phyloP scores from a whole-genome alignment of 2,888 invertebrate genomes.

The Cryptus viduatorius region DNA sequence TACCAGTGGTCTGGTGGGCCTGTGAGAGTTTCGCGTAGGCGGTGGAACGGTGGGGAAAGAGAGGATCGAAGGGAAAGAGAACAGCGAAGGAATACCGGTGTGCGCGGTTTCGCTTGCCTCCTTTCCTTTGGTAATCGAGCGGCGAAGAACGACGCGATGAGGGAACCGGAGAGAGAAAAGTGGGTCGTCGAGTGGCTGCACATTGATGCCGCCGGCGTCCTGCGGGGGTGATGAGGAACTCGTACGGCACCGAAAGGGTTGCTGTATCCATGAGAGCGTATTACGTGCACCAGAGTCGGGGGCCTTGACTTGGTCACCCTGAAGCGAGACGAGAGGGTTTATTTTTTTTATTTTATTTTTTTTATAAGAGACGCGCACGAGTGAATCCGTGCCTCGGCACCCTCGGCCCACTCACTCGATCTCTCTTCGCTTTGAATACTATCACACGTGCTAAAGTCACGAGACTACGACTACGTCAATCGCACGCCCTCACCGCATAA shows the following conservation, averaged over 20 bases:
- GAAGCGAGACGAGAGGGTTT: conserved; percentile 70
- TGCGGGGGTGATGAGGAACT: conserved; percentile 40
- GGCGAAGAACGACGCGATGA: conserved; percentile 48
- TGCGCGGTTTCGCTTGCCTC: conserved; percentile 49
- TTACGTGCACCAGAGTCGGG: conserved; percentile 51
- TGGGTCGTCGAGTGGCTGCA: conserved; percentile 69
- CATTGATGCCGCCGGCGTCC: conserved; percentile 59
- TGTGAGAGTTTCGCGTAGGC: conserved; percentile 24
- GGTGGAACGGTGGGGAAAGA: conserved; percentile 4
- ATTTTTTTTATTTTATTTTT: not conserved
- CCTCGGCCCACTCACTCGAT: conserved; percentile 15
- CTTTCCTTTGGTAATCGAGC: conserved; percentile 61
- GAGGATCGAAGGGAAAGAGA: conserved; percentile 30
- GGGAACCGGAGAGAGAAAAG: conserved; percentile 62
- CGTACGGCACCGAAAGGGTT: conserved; percentile 53
- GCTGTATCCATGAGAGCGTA: conserved; percentile 14
- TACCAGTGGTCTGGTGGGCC: not conserved
- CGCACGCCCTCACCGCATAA: conserved; percentile 52
- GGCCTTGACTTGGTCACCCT: conserved; percentile 80
- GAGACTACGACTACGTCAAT: conserved; percentile 42
- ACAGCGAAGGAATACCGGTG: conserved; percentile 45
- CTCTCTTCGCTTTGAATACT: not conserved
- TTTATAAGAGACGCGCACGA: conserved; percentile 54
- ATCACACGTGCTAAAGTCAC: conserved; percentile 60
- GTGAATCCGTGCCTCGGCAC: conserved; percentile 44